Evolutionary conservation across 2,888 invertebrate genomes (phyloP), one percentile per base, ranked within the genome.

Genomic region (Drosophila leonis): DNA sequence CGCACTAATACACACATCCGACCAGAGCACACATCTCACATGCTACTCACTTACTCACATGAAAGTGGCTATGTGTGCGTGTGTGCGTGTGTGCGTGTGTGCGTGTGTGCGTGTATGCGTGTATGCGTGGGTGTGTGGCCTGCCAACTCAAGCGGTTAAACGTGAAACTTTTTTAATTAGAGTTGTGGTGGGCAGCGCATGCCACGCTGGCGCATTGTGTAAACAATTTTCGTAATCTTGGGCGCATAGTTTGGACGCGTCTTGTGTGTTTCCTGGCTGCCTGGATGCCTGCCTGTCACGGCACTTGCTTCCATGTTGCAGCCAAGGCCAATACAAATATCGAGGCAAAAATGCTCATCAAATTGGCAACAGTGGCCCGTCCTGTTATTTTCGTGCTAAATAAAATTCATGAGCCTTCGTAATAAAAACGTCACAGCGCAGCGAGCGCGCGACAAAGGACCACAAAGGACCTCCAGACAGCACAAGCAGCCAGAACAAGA

Each of bases 101-200:
- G 49, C 44, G 46, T 42, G 37, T 35, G 57, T 59, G 67, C 59
- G 66, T 51, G 57, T 71, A 57, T 44, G 52, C 48, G 69, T 54
- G 75, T 64, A 46, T 54, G 61, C 69, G 63, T 46, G 54, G 42
- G 69, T 51, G 75, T 65, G 55, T 62, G 51, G 60, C 62, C 27
- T 74, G 72, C 86, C 65, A 75, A 88, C 70, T 83, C 76, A 82
- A 86, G 86, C 88, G 86, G 88, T 83, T 86, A 86, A 86, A 82
- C 84, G 83, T 86, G 82, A 86, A 86, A 86, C 78, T 86, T 86
- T 86, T 86, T 88, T 86, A 86, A 86, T 86, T 88, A 86, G 88
- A 86, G 83, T 82, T 88, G 88, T 75, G 86, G 75, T 64, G 88
- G 83, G 68, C 82, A 83, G 66, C 75, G 63, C 49, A 52, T 60